phyloP scores from a whole-genome alignment of 2,888 invertebrate genomes.

The Pimpla rufipes region DNA sequence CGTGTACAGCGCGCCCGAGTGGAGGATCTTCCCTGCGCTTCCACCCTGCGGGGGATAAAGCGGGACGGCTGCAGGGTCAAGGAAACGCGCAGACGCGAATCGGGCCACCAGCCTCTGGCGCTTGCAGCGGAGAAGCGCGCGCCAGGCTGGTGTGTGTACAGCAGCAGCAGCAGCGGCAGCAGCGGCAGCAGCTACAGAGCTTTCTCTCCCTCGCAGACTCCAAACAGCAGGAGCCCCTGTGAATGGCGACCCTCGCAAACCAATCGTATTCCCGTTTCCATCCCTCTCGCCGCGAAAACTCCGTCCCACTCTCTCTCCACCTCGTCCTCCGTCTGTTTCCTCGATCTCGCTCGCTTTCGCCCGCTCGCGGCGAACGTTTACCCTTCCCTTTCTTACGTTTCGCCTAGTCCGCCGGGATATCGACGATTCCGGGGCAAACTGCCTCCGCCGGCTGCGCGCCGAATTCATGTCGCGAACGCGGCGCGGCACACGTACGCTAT shows the following conservation, averaged over 20 bases:
- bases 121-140: slow-evolving; percentile 22
- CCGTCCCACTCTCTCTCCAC: slow-evolving; percentile 64
- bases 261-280: slow-evolving; percentile 85
- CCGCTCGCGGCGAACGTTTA: slow-evolving; percentile 52
- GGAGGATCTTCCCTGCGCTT: slow-evolving; percentile 73
- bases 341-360: slow-evolving; percentile 53
- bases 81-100: slow-evolving; percentile 81
- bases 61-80: slow-evolving; percentile 78
- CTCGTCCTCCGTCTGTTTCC: slow-evolving; percentile 30
- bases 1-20: slow-evolving; percentile 38
- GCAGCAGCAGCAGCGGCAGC: slow-evolving; percentile 30
- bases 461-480: slow-evolving; percentile 66
- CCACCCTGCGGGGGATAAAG: slow-evolving; percentile 74
- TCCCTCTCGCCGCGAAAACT: slow-evolving; percentile 82
- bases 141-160: slow-evolving; percentile 6
- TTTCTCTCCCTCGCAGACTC: slow-evolving; percentile 79
- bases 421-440: slow-evolving; percentile 66
- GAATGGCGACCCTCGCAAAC: slow-evolving; percentile 85
- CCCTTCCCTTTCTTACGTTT: slow-evolving; percentile 57
- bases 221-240: slow-evolving; percentile 80
- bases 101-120: slow-evolving; percentile 60
- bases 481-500: slow-evolving; percentile 14
- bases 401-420: slow-evolving; percentile 51
- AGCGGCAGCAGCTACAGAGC: slow-evolving; percentile 41
- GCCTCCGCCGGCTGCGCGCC: slow-evolving; percentile 51